These are phyloP conservation scores for Archips crataeganus DNA, from an alignment of 2,888 invertebrate genomes.

Conservation along the genomic window DNA sequence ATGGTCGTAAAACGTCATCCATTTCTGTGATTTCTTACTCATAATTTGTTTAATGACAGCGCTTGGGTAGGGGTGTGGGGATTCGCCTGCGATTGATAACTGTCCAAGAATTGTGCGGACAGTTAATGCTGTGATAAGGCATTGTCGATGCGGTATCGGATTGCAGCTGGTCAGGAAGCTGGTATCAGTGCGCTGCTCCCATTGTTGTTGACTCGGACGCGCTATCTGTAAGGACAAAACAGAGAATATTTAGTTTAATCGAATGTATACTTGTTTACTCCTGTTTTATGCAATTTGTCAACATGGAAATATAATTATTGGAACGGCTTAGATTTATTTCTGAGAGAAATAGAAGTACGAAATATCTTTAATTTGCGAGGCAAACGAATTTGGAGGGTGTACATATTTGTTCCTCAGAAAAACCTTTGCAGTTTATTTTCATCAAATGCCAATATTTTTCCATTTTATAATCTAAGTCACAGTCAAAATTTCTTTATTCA, in stretches of 20 bases:
- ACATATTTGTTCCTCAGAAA: no score
- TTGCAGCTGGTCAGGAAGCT: constrained; percentile 82
- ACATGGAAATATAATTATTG: not conserved
- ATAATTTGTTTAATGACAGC: constrained; percentile 71
- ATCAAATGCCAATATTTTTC: no score
- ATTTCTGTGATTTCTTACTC: constrained; percentile 39
- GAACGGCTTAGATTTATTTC: not conserved
- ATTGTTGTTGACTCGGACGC: constrained; percentile 60
- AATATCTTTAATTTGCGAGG: not conserved
- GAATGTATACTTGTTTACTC: not conserved
- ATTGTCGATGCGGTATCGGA: constrained; percentile 74
- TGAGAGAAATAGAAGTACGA: not conserved
- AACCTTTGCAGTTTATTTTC: no score
- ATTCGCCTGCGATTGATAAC: constrained; percentile 66
- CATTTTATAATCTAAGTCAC: no score
- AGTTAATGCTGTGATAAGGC: constrained; percentile 72
- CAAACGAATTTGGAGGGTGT: no score
- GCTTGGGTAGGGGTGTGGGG: constrained; percentile 66
- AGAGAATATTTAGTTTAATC: constrained; percentile 51
- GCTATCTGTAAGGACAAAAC: constrained; percentile 70
- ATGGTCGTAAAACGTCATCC: constrained; percentile 21
- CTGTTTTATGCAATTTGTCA: not conserved
- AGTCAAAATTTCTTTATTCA: no score
- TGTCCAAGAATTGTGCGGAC: constrained; percentile 57
- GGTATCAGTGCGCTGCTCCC: constrained; percentile 65